A percentile compares a stretch with the other conserved stretches of the same genome.
phyloP scores from a whole-genome alignment of 2,113 vertebrate genomes.

The Ceratotherium simum region DNA sequence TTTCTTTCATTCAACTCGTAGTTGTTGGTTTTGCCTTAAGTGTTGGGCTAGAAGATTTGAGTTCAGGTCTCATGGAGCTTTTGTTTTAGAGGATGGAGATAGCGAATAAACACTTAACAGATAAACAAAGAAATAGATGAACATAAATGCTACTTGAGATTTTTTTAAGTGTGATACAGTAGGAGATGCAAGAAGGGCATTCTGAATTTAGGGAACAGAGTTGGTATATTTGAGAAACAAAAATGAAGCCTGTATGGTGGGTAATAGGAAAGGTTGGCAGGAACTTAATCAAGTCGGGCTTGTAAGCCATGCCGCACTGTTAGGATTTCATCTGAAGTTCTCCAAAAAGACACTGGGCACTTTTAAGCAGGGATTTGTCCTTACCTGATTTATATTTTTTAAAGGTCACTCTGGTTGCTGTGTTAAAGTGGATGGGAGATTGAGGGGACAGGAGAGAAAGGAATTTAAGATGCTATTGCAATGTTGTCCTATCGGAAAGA shows the following conservation, averaged over 20 bases:
- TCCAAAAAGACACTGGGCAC: not conserved
- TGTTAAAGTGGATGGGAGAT: not conserved
- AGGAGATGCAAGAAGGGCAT: not conserved
- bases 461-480: not conserved
- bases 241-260: not conserved
- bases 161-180: not conserved
- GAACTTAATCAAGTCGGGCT: not conserved
- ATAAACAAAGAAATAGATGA: not conserved
- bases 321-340: not conserved
- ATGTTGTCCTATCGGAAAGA: not conserved
- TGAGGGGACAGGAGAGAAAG: not conserved
- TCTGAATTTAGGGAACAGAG: not conserved
- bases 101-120: not conserved
- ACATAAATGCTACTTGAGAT: not conserved
- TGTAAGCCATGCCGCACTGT: accelerated
- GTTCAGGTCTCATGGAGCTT: not conserved
- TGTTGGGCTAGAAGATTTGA: not conserved
- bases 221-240: not conserved
- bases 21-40: not conserved
- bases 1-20: not conserved
- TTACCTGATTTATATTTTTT: not conserved
- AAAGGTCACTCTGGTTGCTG: not conserved
- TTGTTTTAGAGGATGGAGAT: not conserved
- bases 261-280: not conserved
- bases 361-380: not conserved